A percentile compares a stretch with the other conserved stretches of the same genome.
Evolutionary conservation across 2,797 vertebrate genomes (phyloP).

Genomic region (Ptychadena robeensis): DNA sequence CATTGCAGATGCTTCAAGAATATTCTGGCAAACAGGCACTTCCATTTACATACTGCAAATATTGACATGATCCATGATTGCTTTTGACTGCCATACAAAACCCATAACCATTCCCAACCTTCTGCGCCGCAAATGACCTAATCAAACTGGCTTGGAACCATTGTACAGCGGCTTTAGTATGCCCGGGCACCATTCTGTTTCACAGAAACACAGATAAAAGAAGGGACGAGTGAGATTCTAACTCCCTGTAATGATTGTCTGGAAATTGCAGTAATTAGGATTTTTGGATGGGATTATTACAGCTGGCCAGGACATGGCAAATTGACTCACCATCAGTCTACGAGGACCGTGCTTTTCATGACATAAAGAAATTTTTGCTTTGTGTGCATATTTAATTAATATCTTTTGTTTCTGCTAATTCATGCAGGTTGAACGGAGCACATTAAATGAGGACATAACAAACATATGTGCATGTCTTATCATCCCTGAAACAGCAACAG

Average conservation of each 20-base stretch:
- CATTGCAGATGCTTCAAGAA: constrained; percentile 50
- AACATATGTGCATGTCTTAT: not conserved
- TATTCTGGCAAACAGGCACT: constrained; percentile 20
- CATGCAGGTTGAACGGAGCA: not conserved
- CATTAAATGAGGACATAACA: not conserved
- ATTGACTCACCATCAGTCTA: constrained; percentile 9
- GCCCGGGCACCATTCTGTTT: constrained; percentile 8
- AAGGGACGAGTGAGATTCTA: constrained; percentile 39
- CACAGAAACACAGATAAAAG: constrained; percentile 17
- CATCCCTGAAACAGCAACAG: not conserved
- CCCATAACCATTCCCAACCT: constrained; percentile 56
- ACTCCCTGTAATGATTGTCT: constrained; percentile 46
- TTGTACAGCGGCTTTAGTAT: constrained; percentile 9
- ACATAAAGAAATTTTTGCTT: not conserved
- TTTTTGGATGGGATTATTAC: constrained; percentile 22
- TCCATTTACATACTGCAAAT: constrained; percentile 55
- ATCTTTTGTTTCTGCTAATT: not conserved
- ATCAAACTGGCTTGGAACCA: constrained; percentile 39
- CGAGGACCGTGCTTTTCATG: not conserved
- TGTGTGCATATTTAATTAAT: not conserved
- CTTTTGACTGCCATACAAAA: constrained; percentile 57
- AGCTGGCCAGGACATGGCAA: constrained; percentile 3
- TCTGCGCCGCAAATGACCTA: constrained; percentile 56
- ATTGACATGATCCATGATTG: constrained; percentile 58
- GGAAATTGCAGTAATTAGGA: constrained; percentile 60